Evolutionary conservation across 2,888 invertebrate species (phyloP).

Genomic region (Agrochola circellaris): DNA sequence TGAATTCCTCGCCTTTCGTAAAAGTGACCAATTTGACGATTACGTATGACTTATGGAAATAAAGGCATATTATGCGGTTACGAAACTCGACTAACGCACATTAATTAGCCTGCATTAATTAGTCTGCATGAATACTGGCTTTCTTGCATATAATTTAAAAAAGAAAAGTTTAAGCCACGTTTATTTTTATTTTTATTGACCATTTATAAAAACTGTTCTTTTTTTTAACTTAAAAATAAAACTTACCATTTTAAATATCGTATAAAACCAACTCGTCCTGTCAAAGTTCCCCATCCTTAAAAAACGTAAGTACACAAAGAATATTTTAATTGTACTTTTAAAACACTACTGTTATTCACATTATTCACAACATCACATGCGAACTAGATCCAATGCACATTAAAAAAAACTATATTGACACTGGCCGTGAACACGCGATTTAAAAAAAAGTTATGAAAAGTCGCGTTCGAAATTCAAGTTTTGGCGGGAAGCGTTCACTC

Average conservation of each 20-base stretch:
- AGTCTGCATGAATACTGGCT: conserved; percentile 44
- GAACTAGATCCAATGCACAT: conserved; percentile 74
- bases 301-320: conserved; percentile 74
- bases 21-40: conserved; percentile 70
- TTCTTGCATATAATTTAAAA: conserved; percentile 52
- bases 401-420: conserved; percentile 74
- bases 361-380: conserved; percentile 84
- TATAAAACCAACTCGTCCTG: conserved; percentile 78
- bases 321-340: conserved; percentile 74
- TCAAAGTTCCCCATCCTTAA: conserved; percentile 85
- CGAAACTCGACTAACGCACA: conserved; percentile 63
- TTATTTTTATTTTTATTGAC: background rate
- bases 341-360: conserved; percentile 83
- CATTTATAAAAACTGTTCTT: background rate
- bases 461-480: conserved; percentile 83
- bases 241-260: conserved; percentile 87
- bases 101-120: conserved; percentile 62
- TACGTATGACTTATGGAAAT: conserved; percentile 73
- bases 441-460: conserved; percentile 70
- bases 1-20: conserved; percentile 70
- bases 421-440: conserved; percentile 80
- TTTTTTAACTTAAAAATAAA: conserved; percentile 38
- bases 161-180: conserved; percentile 25
- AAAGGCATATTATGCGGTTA: conserved; percentile 67
- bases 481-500: conserved; percentile 87